These are phyloP conservation scores for Troilus luridus DNA, from an alignment of 2,888 invertebrate genomes.

Conservation along the genomic window DNA sequence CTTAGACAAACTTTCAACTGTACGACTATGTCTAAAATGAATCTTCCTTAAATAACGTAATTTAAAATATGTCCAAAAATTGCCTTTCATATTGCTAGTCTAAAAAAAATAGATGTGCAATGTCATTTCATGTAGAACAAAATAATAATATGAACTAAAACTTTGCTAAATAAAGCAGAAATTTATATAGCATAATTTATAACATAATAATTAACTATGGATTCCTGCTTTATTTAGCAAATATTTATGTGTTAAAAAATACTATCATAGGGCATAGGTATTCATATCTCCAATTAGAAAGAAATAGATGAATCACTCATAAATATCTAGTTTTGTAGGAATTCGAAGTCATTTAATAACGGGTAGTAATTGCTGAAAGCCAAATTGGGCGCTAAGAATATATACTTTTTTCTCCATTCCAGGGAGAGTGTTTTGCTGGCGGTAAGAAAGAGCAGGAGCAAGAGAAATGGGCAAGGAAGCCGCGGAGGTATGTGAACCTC, in stretches of 20 bases:
- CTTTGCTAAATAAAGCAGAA: too few species aligned
- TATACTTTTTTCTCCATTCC: not conserved
- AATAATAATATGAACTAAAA: too few species aligned
- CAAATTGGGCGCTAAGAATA: constrained; percentile 1
- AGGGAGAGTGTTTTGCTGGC: not conserved
- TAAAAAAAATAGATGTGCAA: too few species aligned
- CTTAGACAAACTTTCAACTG: too few species aligned
- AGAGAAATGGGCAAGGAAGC: constrained; percentile 41
- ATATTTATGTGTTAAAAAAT: not conserved
- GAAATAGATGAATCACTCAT: not conserved
- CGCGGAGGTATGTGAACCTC: constrained; percentile 33
- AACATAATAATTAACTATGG: too few species aligned
- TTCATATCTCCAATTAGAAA: not conserved
- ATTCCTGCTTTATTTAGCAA: too few species aligned
- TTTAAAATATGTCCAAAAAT: too few species aligned
- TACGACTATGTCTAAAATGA: too few species aligned
- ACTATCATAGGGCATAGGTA: not conserved
- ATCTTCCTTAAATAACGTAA: too few species aligned
- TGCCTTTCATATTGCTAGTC: too few species aligned
- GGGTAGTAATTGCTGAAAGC: not conserved
- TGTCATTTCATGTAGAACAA: too few species aligned
- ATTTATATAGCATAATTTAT: too few species aligned
- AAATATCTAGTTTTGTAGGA: not conserved
- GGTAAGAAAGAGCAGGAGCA: constrained; percentile 21
- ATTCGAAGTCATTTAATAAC: not conserved